phyloP scores from a whole-genome alignment of 2,113 vertebrate species.

The Hyaena hyaena region DNA sequence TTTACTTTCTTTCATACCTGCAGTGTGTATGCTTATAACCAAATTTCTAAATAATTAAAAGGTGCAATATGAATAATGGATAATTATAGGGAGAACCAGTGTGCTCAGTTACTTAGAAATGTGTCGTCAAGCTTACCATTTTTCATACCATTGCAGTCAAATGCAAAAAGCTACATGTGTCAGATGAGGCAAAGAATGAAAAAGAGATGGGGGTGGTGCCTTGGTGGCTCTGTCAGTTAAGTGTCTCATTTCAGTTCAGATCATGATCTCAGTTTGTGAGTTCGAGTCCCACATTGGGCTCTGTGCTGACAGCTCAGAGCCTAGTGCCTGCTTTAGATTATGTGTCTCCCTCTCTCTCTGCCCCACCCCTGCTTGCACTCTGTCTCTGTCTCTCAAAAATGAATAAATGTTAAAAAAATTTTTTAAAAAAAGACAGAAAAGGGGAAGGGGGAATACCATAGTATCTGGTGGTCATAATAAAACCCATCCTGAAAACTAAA shows the following conservation, averaged over 20 bases:
- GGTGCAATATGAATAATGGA: not conserved
- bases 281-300: too few relatives aligned
- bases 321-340: too few relatives aligned
- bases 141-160: not conserved
- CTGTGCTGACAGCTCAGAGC: too few relatives aligned
- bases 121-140: not conserved
- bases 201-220: not conserved
- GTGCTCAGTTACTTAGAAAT: conserved; percentile 25
- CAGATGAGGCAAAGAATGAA: not conserved
- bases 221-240: too few relatives aligned
- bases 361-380: too few relatives aligned
- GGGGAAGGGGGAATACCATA: not conserved
- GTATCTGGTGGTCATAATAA: conserved; percentile 14
- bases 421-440: too few relatives aligned
- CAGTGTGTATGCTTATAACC: not conserved
- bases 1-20: not conserved
- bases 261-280: too few relatives aligned
- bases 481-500: not conserved
- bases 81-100: not conserved
- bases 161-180: not conserved
- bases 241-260: too few relatives aligned
- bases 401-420: too few relatives aligned
- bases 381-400: too few relatives aligned
- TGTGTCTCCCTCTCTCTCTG: too few relatives aligned
- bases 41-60: conserved; percentile 63